These are phyloP conservation scores for Lasioglossum malachurum DNA, from an alignment of 2,888 invertebrate genomes.

Conservation along the genomic window DNA sequence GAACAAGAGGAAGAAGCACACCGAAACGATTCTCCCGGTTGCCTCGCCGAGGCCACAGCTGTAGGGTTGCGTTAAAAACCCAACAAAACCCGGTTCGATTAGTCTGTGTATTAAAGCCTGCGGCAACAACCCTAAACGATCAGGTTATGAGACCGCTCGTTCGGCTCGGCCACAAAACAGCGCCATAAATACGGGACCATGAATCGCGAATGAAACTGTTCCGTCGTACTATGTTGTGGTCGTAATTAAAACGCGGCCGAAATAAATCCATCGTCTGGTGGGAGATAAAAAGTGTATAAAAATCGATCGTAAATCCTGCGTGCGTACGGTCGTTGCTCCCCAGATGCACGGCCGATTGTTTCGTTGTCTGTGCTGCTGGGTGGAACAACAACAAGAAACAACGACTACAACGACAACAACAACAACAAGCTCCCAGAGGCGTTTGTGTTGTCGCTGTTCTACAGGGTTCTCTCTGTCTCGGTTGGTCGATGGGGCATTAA, in stretches of 20 bases:
- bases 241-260: constrained; percentile 22
- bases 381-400: neutral
- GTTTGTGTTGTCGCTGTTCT: constrained; percentile 43
- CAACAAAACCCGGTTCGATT: neutral
- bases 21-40: neutral
- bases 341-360: neutral
- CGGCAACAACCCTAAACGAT: constrained; percentile 10
- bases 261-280: constrained; percentile 10
- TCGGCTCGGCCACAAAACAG: neutral
- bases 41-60: neutral
- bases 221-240: neutral
- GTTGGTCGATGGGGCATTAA: constrained; percentile 72
- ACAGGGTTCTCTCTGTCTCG: constrained; percentile 46
- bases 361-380: neutral
- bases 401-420: neutral
- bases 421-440: constrained; percentile 46
- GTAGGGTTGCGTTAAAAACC: constrained; percentile 1
- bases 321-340: neutral
- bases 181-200: neutral
- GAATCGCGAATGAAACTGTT: constrained; percentile 2
- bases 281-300: constrained; percentile 60
- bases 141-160: neutral
- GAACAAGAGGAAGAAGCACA: neutral
- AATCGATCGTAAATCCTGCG: constrained; percentile 51
- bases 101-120: neutral